These are phyloP conservation scores for Hydraecia micacea DNA, from an alignment of 2,888 invertebrate species.

Conservation along the genomic window DNA sequence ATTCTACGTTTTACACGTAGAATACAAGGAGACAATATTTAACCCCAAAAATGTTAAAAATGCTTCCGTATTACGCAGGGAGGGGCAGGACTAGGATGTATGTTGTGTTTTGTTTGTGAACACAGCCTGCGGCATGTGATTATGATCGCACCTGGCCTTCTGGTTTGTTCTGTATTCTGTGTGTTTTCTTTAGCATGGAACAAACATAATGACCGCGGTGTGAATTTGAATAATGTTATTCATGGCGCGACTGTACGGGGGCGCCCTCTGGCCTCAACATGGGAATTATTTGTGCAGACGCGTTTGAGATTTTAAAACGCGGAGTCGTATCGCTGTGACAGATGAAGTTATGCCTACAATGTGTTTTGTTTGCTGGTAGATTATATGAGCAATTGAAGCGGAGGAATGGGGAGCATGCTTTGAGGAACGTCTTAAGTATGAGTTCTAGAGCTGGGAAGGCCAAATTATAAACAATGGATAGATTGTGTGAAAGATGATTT, in stretches of 20 bases:
- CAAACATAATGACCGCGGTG: conserved; percentile 52
- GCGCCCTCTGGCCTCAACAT: conserved; percentile 22
- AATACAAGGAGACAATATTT: neutral
- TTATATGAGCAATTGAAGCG: neutral
- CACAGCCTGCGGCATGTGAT: too few relatives aligned
- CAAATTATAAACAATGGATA: neutral
- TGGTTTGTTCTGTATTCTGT: conserved; percentile 24
- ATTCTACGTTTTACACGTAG: neutral
- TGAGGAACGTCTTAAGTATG: neutral
- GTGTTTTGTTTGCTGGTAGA: neutral
- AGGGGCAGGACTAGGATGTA: neutral
- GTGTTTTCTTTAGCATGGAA: conserved; percentile 22
- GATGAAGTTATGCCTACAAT: neutral
- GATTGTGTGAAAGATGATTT: neutral
- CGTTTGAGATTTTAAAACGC: conserved; percentile 22
- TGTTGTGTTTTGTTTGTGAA: neutral
- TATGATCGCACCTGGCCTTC: conserved; percentile 1
- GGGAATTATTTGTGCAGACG: conserved; percentile 10
- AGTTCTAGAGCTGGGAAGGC: neutral
- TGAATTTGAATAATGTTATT: conserved; percentile 67
- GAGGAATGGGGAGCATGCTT: neutral
- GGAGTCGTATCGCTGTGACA: neutral
- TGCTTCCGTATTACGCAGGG: neutral
- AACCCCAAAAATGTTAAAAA: neutral
- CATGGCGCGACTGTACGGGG: conserved; percentile 43